phyloP scores from a whole-genome alignment of 2,888 invertebrate species.

The Schizotus pectinicornis region DNA sequence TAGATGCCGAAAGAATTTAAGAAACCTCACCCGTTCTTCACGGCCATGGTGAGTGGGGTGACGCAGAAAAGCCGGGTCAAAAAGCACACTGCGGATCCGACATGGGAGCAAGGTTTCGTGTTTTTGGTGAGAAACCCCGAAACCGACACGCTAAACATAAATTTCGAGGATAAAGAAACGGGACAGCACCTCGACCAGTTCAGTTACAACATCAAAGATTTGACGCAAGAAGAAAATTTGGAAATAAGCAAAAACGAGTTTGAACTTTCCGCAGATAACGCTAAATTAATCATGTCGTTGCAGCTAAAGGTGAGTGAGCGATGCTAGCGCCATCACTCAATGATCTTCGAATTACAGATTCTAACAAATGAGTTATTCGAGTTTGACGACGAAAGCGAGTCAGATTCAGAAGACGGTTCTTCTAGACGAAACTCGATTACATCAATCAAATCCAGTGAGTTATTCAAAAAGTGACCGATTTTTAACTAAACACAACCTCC shows the following conservation, averaged over 20 bases:
- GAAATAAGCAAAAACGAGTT: constrained; percentile 77
- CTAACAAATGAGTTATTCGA: constrained; percentile 45
- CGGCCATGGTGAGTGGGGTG: constrained; percentile 77
- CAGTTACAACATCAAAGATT: constrained; percentile 68
- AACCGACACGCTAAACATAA: constrained; percentile 80
- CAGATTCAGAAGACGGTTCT: constrained; percentile 37
- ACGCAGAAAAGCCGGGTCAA: constrained; percentile 72
- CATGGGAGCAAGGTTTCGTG: constrained; percentile 92
- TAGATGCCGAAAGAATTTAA: constrained; percentile 68
- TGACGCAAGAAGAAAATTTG: constrained; percentile 73
- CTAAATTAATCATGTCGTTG: constrained; percentile 76
- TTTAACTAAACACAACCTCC: constrained; percentile 17
- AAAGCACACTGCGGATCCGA: constrained; percentile 82
- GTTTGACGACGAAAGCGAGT: constrained; percentile 37
- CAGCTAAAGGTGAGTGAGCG: constrained; percentile 68
- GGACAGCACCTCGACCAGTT: constrained; percentile 73
- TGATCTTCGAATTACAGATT: constrained; percentile 41
- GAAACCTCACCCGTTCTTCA: constrained; percentile 82
- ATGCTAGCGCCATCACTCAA: not conserved
- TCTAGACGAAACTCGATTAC: constrained; percentile 26
- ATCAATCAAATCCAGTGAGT: constrained; percentile 19
- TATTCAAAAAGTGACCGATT: too few relatives aligned
- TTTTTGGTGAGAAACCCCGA: constrained; percentile 90
- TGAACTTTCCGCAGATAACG: constrained; percentile 74
- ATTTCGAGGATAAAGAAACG: constrained; percentile 82